phyloP scores from a whole-genome alignment of 2,888 invertebrate species.

The Bhutanitis thaidina region DNA sequence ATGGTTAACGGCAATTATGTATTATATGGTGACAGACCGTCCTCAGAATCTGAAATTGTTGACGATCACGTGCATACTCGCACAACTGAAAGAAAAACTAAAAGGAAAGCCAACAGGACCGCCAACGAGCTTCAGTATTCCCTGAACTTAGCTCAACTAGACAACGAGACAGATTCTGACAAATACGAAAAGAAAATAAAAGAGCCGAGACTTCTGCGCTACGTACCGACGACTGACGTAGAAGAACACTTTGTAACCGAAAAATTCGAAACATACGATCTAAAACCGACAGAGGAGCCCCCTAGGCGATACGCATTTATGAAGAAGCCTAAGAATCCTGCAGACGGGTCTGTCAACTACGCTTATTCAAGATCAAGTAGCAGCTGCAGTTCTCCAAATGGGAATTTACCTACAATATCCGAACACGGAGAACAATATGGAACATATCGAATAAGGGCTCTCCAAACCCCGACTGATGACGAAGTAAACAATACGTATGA shows the following conservation, averaged over 20 bases:
- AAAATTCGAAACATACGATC: slow-evolving; percentile 67
- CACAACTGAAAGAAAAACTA: slow-evolving; percentile 55
- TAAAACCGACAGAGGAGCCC: slow-evolving; percentile 57
- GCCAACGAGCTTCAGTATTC: slow-evolving; percentile 61
- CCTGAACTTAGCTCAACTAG: slow-evolving; percentile 56
- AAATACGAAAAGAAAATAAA: slow-evolving; percentile 70
- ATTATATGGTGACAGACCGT: slow-evolving; percentile 65
- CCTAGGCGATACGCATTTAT: slow-evolving; percentile 60
- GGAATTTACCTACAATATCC: slow-evolving; percentile 67
- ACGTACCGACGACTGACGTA: slow-evolving; percentile 64
- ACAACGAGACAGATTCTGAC: slow-evolving; percentile 69
- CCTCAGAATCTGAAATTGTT: slow-evolving; percentile 66
- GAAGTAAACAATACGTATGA: slow-evolving; percentile 52
- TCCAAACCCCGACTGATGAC: slow-evolving; percentile 38
- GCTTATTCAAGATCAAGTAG: slow-evolving; percentile 69
- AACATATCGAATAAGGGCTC: slow-evolving; percentile 51
- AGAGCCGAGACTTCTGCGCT: slow-evolving; percentile 63
- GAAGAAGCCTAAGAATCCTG: slow-evolving; percentile 66
- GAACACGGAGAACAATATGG: slow-evolving; percentile 67
- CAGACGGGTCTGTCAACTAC: slow-evolving; percentile 68
- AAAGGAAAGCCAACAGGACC: slow-evolving; percentile 54
- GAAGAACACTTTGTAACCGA: slow-evolving; percentile 63
- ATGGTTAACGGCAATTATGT: slow-evolving; percentile 77
- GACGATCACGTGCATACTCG: slow-evolving; percentile 65
- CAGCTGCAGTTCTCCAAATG: slow-evolving; percentile 67